These are phyloP conservation scores for Drosophila nasuta DNA, from an alignment of 1,140 invertebrate genomes.

Conservation along the genomic window DNA sequence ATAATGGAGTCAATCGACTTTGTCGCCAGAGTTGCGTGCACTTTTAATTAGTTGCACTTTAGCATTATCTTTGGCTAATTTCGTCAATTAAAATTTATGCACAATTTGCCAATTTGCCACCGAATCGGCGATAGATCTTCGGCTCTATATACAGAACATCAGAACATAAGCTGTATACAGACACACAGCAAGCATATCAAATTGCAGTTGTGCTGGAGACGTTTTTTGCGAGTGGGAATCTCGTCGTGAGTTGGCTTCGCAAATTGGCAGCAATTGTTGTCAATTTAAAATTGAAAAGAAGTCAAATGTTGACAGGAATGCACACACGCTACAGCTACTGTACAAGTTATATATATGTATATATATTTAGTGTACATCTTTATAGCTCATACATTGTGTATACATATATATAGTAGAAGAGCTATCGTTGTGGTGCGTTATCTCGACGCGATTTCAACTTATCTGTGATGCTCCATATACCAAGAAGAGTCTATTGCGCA, in stretches of 20 bases:
- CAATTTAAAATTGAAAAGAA: conserved; percentile 83
- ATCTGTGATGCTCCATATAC: conserved; percentile 73
- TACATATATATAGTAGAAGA: not conserved
- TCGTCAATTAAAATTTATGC: conserved; percentile 66
- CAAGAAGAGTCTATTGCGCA: conserved; percentile 51
- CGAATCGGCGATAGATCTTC: conserved; percentile 24
- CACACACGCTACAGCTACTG: conserved; percentile 6
- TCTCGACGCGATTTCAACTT: conserved; percentile 60
- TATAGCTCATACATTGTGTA: conserved; percentile 3
- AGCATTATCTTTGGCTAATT: conserved; percentile 14
- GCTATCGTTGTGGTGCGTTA: conserved; percentile 32
- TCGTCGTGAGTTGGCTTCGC: conserved; percentile 27
- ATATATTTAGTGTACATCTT: conserved; percentile 26
- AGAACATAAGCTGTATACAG: too few relatives aligned
- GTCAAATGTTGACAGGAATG: conserved; percentile 73
- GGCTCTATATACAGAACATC: not conserved
- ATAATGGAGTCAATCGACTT: conserved; percentile 4
- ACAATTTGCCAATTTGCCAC: conserved; percentile 28
- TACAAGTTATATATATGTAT: conserved; percentile 22
- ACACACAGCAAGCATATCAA: not conserved
- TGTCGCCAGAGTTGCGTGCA: conserved; percentile 19
- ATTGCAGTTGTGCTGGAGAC: conserved; percentile 1
- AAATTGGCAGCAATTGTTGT: conserved; percentile 78
- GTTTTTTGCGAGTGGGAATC: conserved; percentile 5
- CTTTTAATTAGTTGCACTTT: conserved; percentile 65